phyloP scores from a whole-genome alignment of 2,888 invertebrate genomes.

The Rotaria socialis region DNA sequence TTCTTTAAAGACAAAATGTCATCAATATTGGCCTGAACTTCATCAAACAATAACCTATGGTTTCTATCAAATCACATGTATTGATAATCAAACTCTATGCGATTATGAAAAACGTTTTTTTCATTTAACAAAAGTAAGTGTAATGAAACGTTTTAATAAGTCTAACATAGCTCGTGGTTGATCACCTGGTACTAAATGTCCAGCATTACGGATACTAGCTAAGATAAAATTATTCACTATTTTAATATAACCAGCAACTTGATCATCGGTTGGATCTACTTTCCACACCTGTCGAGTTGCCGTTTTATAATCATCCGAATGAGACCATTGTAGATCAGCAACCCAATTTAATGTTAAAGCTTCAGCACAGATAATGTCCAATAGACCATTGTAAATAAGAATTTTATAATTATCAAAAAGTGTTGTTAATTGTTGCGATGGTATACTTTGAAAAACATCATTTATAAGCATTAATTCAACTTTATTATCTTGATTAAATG shows the following conservation, averaged over 20 bases:
- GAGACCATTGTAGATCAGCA: conserved; percentile 69
- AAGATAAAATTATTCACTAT: conserved; percentile 51
- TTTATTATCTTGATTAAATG: conserved; percentile 63
- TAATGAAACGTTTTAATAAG: conserved; percentile 8
- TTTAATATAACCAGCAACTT: conserved; percentile 57
- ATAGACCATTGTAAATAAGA: conserved; percentile 80
- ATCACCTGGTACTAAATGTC: conserved; percentile 56
- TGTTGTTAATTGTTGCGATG: not conserved
- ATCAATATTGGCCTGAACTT: conserved; percentile 34
- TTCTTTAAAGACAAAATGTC: not conserved
- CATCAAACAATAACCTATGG: not conserved
- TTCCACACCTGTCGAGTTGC: conserved; percentile 67
- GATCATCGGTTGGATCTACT: conserved; percentile 52
- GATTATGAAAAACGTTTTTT: conserved; percentile 24
- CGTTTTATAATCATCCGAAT: conserved; percentile 67
- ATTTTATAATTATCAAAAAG: conserved; percentile 58
- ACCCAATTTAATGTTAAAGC: conserved; percentile 77
- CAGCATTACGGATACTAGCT: conserved; percentile 54
- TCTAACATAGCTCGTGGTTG: conserved; percentile 48
- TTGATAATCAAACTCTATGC: not conserved
- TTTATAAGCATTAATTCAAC: conserved; percentile 71
- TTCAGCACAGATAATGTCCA: conserved; percentile 84
- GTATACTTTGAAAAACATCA: conserved; percentile 68
- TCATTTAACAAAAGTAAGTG: conserved; percentile 2
- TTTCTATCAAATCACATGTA: not conserved